Evolutionary conservation across 2,888 invertebrate genomes (phyloP).

Genomic region (Agrypnus murinus): DNA sequence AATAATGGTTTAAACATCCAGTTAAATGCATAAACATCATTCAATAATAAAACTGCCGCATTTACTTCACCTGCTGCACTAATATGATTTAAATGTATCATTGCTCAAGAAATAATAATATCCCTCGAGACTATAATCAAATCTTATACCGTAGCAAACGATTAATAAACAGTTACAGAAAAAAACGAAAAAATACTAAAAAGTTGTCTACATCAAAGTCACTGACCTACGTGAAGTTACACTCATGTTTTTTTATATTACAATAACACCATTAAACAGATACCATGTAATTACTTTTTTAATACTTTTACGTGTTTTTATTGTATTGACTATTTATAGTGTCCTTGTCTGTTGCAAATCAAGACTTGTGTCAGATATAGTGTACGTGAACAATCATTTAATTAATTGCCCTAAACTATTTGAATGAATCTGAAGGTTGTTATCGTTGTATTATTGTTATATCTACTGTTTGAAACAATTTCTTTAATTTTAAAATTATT

Average conservation of each 20-base stretch:
- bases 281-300: conserved; percentile 21
- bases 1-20: too few relatives aligned
- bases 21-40: too few relatives aligned
- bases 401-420: conserved; percentile 24
- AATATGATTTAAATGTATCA: neutral
- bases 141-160: neutral
- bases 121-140: neutral
- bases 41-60: too few relatives aligned
- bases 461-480: neutral
- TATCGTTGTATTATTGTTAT: neutral
- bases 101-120: neutral
- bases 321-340: neutral
- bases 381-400: conserved; percentile 3
- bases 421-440: conserved; percentile 4
- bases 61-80: neutral
- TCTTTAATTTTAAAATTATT: neutral
- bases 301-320: conserved; percentile 9
- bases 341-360: conserved; percentile 22
- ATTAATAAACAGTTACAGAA: neutral
- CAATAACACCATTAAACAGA: conserved; percentile 24
- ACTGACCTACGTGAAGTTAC: conserved; percentile 6
- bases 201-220: conserved; percentile 1
- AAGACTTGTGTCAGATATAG: conserved; percentile 1
- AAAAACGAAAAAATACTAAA: neutral
- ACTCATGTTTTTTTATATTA: conserved; percentile 17